These are phyloP conservation scores for Orycteropus afer DNA, from an alignment of 2,113 vertebrate genomes.

Conservation along the genomic window DNA sequence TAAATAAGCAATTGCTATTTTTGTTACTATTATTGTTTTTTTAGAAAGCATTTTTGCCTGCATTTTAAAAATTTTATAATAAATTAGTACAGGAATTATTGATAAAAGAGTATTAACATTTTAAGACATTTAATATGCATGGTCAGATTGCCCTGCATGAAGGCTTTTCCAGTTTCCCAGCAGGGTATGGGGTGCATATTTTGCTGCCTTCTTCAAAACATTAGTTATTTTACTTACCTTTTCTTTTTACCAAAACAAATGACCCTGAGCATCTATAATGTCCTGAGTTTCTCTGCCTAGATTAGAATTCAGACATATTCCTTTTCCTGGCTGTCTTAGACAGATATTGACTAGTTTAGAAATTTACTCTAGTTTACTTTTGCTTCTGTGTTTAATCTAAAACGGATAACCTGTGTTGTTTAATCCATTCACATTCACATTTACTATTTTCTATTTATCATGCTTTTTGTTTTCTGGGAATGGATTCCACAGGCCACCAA, in stretches of 20 bases:
- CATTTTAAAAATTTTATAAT: not conserved
- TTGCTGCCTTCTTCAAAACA: not conserved
- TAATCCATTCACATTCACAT: not conserved
- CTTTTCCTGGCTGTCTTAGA: not conserved
- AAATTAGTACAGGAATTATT: not conserved
- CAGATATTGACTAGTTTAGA: not conserved
- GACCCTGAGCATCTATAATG: not conserved
- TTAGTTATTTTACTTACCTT: constrained; percentile 5
- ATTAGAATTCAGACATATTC: not conserved
- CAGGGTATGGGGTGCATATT: not conserved
- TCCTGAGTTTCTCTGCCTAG: not conserved
- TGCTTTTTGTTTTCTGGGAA: not conserved
- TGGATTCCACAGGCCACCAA: not conserved
- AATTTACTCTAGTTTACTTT: not conserved
- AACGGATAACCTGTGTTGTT: not conserved
- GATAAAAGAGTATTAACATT: not conserved
- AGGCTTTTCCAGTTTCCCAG: not conserved
- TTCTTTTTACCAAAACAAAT: not conserved
- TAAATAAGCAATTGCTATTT: not conserved
- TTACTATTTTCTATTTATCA: not conserved
- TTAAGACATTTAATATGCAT: not conserved
- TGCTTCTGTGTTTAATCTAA: not conserved
- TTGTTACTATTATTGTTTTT: not conserved
- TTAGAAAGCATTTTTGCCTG: not conserved
- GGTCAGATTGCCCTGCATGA: not conserved